phyloP scores from a whole-genome alignment of 2,888 invertebrate genomes.

The Hypselothyrea guttata region DNA sequence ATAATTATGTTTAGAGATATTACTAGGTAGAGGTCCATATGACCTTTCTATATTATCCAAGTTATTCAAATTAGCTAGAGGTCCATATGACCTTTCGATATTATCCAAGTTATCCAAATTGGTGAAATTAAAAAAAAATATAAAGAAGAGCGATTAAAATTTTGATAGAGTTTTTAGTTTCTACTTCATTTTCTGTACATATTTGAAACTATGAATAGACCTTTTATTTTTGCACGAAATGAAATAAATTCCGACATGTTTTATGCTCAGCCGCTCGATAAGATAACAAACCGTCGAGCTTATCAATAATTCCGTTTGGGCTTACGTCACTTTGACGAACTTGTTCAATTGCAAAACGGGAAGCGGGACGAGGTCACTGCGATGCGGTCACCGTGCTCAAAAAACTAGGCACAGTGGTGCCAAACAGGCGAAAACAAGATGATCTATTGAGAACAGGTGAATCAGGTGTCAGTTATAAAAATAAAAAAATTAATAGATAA shows the following conservation, averaged over 20 bases:
- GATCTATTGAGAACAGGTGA: neutral
- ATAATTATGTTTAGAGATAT: conserved; percentile 37
- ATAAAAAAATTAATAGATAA: too few relatives aligned
- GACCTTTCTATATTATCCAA: too few relatives aligned
- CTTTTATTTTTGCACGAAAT: conserved; percentile 41
- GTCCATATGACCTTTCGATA: too few relatives aligned
- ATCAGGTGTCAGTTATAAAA: too few relatives aligned
- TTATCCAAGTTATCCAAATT: too few relatives aligned
- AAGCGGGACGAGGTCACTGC: conserved; percentile 18
- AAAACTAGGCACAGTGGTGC: neutral
- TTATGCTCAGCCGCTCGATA: conserved; percentile 24
- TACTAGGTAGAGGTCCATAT: too few relatives aligned
- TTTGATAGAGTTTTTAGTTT: too few relatives aligned
- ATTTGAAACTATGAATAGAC: conserved; percentile 40
- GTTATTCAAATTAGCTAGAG: too few relatives aligned
- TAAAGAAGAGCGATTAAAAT: too few relatives aligned
- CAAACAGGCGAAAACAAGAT: neutral
- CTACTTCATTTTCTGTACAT: too few relatives aligned
- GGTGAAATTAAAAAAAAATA: too few relatives aligned
- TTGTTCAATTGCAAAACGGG: conserved; percentile 27
- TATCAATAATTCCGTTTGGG: conserved; percentile 33
- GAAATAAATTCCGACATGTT: conserved; percentile 11
- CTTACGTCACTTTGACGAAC: conserved; percentile 43
- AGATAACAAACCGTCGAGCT: conserved; percentile 30
- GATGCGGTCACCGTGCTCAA: conserved; percentile 27